phyloP scores from a whole-genome alignment of 2,888 invertebrate genomes.

The Caenorhabditis japonica region DNA sequence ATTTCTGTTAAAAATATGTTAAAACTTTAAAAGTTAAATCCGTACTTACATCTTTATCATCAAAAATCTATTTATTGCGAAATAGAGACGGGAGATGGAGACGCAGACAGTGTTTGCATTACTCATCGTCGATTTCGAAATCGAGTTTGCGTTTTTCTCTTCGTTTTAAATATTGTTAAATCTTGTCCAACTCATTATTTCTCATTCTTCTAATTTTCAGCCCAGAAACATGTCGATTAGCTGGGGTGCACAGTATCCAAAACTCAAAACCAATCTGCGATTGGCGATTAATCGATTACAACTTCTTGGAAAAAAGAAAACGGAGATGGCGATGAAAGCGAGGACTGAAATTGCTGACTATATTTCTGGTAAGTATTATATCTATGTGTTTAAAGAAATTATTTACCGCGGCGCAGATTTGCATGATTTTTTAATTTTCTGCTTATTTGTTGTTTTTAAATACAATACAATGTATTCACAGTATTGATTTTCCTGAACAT shows the following conservation, averaged over 20 bases:
- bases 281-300: constrained; percentile 93
- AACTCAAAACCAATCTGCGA: constrained; percentile 94
- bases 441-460: too few relatives aligned
- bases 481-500: too few relatives aligned
- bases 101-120: too few relatives aligned
- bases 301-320: constrained; percentile 95
- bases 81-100: too few relatives aligned
- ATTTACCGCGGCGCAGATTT: too few relatives aligned
- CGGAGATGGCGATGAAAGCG: constrained; percentile 94
- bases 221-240: constrained; percentile 80
- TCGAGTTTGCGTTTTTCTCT: not conserved
- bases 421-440: too few relatives aligned
- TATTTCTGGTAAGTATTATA: constrained; percentile 83
- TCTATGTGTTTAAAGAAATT: too few relatives aligned
- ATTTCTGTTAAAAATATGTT: too few relatives aligned
- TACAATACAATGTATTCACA: too few relatives aligned
- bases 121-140: constrained; percentile 7
- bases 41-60: too few relatives aligned
- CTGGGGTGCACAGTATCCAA: constrained; percentile 90
- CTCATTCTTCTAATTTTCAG: not conserved
- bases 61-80: too few relatives aligned
- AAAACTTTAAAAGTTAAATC: too few relatives aligned
- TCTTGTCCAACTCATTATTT: constrained; percentile 4
- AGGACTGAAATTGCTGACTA: constrained; percentile 98
- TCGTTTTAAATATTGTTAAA: constrained; percentile 1